Conservation (phyloP, 2,113 vertebrate genomes). For the Pangasianodon gigas region DNA sequence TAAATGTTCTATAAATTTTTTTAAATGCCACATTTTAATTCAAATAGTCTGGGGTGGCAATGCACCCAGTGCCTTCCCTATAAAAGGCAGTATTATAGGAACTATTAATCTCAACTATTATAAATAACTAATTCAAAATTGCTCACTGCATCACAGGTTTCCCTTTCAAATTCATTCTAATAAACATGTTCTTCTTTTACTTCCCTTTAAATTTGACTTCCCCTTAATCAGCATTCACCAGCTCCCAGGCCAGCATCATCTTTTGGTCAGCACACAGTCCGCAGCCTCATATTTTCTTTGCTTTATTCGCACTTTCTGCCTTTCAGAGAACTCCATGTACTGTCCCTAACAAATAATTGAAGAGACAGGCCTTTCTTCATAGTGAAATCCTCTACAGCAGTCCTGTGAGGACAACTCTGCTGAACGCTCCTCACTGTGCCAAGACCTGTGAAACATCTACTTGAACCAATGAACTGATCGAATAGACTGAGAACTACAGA, state of each 20-base stretch:
- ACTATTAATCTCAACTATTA: not conserved
- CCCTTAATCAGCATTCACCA: not conserved
- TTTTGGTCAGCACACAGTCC: not conserved
- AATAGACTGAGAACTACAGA: slow-evolving; percentile 1
- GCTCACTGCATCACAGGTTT: not conserved
- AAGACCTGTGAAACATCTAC: slow-evolving; percentile 17
- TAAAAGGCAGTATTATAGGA: not conserved
- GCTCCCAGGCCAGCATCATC: not conserved
- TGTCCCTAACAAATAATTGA: slow-evolving; percentile 7
- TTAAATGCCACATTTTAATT: not conserved
- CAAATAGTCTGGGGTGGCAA: not conserved
- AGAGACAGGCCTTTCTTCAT: not conserved
- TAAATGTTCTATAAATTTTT: too few relatives aligned
- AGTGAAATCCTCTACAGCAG: not conserved
- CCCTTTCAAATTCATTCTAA: not conserved
- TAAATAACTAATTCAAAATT: not conserved
- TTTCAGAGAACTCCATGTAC: not conserved
- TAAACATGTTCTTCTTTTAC: not conserved
- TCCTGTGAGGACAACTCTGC: not conserved
- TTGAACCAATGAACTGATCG: slow-evolving; percentile 4
- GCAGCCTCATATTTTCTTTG: not conserved
- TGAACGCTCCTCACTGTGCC: not conserved
- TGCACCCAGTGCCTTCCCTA: not conserved
- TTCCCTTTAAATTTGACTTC: not conserved
- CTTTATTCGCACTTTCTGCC: not conserved